A percentile compares a stretch with the other conserved stretches of the same genome.
phyloP scores from a whole-genome alignment of 2,797 vertebrate genomes.

The Halcyon leucocephala region DNA sequence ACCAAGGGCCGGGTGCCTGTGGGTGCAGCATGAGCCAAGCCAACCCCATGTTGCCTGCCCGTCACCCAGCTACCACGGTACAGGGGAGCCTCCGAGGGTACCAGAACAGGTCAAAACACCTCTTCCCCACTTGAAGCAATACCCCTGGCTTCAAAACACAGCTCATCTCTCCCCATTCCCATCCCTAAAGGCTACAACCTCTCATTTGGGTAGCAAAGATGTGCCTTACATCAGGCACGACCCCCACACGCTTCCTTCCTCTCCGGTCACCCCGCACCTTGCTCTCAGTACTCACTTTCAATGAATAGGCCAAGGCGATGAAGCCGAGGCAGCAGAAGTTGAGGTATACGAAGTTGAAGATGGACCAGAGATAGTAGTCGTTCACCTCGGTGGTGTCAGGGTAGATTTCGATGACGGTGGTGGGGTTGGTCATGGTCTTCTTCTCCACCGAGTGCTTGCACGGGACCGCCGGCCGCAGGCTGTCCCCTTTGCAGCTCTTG shows the following conservation, averaged over 20 bases:
- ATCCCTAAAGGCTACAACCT: not conserved
- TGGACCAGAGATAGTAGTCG: constrained; percentile 86
- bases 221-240: not conserved
- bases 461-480: constrained; percentile 63
- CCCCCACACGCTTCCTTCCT: fast-evolving
- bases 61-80: fast-evolving
- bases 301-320: constrained; percentile 84
- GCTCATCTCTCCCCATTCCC: not conserved
- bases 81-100: not conserved
- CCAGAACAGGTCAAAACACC: not conserved
- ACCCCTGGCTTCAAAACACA: not conserved
- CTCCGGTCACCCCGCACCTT: not conserved
- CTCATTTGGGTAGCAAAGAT: not conserved
- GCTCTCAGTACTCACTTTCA: constrained; percentile 75
- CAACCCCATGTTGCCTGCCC: not conserved
- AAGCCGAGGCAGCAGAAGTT: constrained; percentile 87
- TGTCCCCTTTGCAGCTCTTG: constrained; percentile 80
- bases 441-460: constrained; percentile 82
- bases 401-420: constrained; percentile 80
- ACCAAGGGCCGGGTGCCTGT: not conserved
- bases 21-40: not conserved
- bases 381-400: constrained; percentile 83
- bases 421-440: constrained; percentile 81
- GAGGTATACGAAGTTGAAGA: constrained; percentile 89
- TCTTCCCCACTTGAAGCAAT: not conserved